Base-by-base conservation (phyloP, 2,113 vertebrate genomes). In the Percina caprodes region DNA sequence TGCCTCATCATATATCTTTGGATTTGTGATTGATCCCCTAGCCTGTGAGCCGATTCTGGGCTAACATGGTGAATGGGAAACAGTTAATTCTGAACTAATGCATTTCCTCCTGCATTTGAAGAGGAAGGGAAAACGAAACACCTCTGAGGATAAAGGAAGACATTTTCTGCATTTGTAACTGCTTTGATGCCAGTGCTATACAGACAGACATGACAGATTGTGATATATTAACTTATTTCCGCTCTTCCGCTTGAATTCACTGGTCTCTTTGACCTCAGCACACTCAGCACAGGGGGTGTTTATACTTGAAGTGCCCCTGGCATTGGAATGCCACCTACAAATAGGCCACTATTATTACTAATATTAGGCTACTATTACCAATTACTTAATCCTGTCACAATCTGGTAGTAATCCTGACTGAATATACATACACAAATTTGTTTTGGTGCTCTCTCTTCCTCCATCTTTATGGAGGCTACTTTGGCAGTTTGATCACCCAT, bases 1-100 rank as follows among this genome's bases (percentile, higher is more conserved):
- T 65, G 80, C 74, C 78, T 89, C 55, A 76, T 86, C 76, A 77
- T 26, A 73, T 81, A 74, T 70, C 78, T 83, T 79, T 73, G 48
- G 77, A 79, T 86, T 74, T 67, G 61, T 33, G 65, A 77, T 59
- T 75, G 65, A 80, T 79, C 81, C 63, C 49, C 8, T 4, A 56
- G 66, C 68, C 71, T 59, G 54, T 55, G 46, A 73, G 42, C 26
- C 39, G 70, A 13, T 73, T 59, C 59, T 56, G 48, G 76, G 60
- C 30, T 49, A 83, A 77, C 35, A 42, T n/a, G 23, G 67, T 68
- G 39, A 89, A 80, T 67, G 16, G 58, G 56, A 77, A 80, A 61
- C 39, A 60, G 52, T 69, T 59, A 59, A 48, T n/a, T 23, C 39
- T 45, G 71, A 74, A 84, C 59, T 59, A 54, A 73, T 56, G 66